These are phyloP conservation scores for Platichthys flesus DNA, from an alignment of 2,113 vertebrate genomes.

Conservation along the genomic window DNA sequence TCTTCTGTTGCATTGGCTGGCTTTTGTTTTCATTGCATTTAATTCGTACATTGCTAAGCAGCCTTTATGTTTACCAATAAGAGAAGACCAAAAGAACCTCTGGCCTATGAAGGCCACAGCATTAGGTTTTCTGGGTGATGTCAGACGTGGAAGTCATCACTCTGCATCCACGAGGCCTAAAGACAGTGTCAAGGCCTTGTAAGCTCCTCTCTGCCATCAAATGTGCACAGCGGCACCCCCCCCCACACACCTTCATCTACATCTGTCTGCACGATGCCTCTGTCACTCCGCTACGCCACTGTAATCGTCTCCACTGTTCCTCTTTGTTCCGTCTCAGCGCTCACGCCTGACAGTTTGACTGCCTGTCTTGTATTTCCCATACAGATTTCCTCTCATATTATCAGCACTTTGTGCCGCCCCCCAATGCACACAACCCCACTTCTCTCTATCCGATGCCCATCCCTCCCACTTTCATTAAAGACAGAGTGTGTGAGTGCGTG, in stretches of 20 bases:
- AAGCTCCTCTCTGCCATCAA: constrained; percentile 17
- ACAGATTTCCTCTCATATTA: constrained; percentile 70
- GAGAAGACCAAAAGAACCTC: not conserved
- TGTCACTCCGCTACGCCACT: constrained; percentile 62
- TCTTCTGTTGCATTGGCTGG: constrained; percentile 26
- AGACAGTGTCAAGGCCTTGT: constrained; percentile 8
- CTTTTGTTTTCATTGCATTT: constrained; percentile 4
- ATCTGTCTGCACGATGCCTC: constrained; percentile 43
- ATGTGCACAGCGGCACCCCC: not conserved
- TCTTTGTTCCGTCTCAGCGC: constrained; percentile 75
- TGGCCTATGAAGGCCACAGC: not conserved
- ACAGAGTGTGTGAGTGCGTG: constrained; percentile 1
- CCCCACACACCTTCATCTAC: constrained; percentile 22
- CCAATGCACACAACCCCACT: too few relatives aligned
- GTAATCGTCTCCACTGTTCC: constrained; percentile 75
- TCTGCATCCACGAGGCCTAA: constrained; percentile 10
- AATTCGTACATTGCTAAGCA: not conserved
- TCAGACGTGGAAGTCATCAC: not conserved
- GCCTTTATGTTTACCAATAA: constrained; percentile 3
- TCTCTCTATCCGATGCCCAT: not conserved
- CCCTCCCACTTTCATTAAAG: constrained; percentile 59
- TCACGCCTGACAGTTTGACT: constrained; percentile 76
- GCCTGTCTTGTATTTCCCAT: constrained; percentile 49
- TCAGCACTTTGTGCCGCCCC: constrained; percentile 58
- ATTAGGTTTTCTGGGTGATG: constrained; percentile 1